Evolutionary conservation across 2,888 invertebrate species (phyloP).

Genomic region (Pocota personata): DNA sequence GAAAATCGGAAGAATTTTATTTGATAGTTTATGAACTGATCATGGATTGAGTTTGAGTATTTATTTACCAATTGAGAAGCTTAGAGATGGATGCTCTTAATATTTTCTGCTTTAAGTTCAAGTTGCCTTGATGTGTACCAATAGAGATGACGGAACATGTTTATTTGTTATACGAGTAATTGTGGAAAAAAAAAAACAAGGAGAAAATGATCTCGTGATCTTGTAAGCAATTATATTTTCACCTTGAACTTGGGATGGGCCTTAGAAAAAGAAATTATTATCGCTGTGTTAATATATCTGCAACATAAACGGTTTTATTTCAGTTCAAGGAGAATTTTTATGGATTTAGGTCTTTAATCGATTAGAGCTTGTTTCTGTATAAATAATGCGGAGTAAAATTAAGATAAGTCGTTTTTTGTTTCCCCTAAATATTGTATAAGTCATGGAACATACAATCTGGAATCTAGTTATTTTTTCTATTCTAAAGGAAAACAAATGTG

Average conservation of each 20-base stretch:
- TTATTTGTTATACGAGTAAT: not conserved
- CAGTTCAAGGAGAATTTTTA: not conserved
- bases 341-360: not conserved
- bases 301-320: not conserved
- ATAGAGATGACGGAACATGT: not conserved
- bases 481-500: not conserved
- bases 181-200: not conserved
- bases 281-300: not conserved
- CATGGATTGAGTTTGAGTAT: not conserved
- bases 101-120: not conserved
- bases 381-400: not conserved
- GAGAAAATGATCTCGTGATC: conserved; percentile 4
- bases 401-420: not conserved
- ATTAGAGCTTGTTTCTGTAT: too few relatives aligned
- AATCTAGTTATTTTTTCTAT: not conserved
- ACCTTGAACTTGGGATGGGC: conserved; percentile 14
- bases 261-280: not conserved
- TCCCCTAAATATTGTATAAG: not conserved
- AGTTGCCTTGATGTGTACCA: not conserved
- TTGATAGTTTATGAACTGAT: not conserved
- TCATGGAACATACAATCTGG: not conserved
- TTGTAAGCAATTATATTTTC: conserved; percentile 14
- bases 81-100: not conserved
- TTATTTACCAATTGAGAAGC: not conserved
- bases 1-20: not conserved